A percentile compares a stretch with the other conserved stretches of the same genome.
phyloP scores from a whole-genome alignment of 1,140 invertebrate genomes.

The Choristoneura fumiferana region DNA sequence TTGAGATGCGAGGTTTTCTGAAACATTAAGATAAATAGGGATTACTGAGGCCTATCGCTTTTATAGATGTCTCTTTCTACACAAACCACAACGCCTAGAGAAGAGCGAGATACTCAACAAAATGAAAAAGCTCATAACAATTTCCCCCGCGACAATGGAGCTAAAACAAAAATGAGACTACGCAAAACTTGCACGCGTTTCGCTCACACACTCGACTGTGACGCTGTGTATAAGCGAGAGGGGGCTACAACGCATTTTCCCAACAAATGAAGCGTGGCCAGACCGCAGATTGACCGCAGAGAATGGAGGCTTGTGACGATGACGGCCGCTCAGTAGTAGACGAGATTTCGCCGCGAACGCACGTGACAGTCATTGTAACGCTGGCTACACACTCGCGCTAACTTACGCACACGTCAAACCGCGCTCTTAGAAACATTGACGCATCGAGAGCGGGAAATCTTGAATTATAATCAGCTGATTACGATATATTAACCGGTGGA shows the following conservation, averaged over 20 bases:
- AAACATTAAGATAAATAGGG: too few species aligned
- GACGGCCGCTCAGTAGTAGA: conserved; percentile 72
- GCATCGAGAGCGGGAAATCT: conserved; percentile 9
- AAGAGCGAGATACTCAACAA: conserved; percentile 53
- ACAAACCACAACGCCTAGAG: conserved; percentile 35
- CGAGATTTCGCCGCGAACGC: conserved; percentile 53
- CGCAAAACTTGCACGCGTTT: conserved; percentile 64
- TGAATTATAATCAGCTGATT: conserved; percentile 1
- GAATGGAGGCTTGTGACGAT: conserved; percentile 77
- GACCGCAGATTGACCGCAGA: conserved; percentile 79
- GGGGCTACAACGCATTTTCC: conserved; percentile 57
- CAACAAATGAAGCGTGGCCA: conserved; percentile 76
- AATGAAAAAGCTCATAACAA: conserved; percentile 74
- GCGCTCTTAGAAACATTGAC: conserved; percentile 8
- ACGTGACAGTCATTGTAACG: conserved; percentile 56
- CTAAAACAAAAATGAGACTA: conserved; percentile 75
- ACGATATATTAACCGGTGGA: conserved; percentile 26
- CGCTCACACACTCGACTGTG: conserved; percentile 35
- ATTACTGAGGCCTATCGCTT: too few species aligned
- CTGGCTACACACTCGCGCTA: conserved; percentile 25
- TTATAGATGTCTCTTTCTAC: conserved; percentile 46
- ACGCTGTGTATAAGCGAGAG: conserved; percentile 49
- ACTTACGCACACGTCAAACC: conserved; percentile 43
- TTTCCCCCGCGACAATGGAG: conserved; percentile 70
- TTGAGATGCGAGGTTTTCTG: too few species aligned